Percentiles rank a stretch among this genome's conserved stretches.
Evolutionary conservation across 2,797 vertebrate genomes (phyloP).

Genomic region (Liparis tanakae): DNA sequence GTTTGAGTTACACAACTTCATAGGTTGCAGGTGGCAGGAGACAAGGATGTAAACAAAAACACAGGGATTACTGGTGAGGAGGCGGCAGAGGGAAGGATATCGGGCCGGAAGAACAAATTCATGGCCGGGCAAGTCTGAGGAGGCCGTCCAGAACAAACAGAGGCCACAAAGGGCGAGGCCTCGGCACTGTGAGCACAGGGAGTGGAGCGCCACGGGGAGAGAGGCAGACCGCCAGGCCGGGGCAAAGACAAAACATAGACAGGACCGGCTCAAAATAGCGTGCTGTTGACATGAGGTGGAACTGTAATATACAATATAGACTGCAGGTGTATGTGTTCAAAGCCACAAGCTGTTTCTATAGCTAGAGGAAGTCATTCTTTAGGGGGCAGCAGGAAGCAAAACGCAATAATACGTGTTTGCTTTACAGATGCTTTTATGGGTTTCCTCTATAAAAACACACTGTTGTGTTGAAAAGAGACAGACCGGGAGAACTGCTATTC

Average conservation of each 20-base stretch:
- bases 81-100: conserved; percentile 53
- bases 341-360: conserved; percentile 25
- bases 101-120: conserved; percentile 42
- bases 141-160: conserved; percentile 49
- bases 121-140: conserved; percentile 22
- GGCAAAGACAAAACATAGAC: conserved; percentile 60
- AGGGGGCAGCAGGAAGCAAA: conserved; percentile 18
- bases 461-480: conserved; percentile 5
- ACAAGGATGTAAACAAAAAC: conserved; percentile 41
- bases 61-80: conserved; percentile 39
- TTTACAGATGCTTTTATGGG: conserved; percentile 37
- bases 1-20: conserved; percentile 45
- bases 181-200: conserved; percentile 20
- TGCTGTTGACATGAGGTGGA: conserved; percentile 42
- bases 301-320: conserved; percentile 28
- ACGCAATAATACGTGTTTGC: conserved; percentile 17
- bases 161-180: conserved; percentile 35
- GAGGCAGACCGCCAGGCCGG: conserved; percentile 40
- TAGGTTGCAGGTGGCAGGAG: conserved; percentile 39
- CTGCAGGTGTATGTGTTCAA: conserved; percentile 20
- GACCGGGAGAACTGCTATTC: not conserved
- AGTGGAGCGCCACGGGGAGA: conserved; percentile 7
- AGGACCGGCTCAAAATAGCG: conserved; percentile 58
- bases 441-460: conserved; percentile 39
- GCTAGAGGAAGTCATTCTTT: conserved; percentile 43